phyloP scores from a whole-genome alignment of 2,888 invertebrate genomes.

The Latheticus oryzae region DNA sequence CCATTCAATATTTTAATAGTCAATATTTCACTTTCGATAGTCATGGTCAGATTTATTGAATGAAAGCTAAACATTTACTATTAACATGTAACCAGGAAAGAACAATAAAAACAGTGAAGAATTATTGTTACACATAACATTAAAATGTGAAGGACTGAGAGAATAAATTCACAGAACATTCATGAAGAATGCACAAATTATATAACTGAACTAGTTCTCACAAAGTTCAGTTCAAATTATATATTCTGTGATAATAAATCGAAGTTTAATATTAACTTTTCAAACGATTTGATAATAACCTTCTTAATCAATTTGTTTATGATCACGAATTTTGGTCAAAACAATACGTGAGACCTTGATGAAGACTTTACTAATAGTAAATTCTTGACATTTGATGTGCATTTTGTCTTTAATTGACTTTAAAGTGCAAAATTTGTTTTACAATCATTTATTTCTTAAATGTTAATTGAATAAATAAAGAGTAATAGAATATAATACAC shows the following conservation, averaged over 20 bases:
- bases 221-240: constrained; percentile 19
- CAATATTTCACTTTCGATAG: background rate
- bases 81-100: too few relatives aligned
- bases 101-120: constrained; percentile 15
- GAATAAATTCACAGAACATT: background rate
- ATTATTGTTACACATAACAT: constrained; percentile 9
- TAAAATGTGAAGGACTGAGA: constrained; percentile 29
- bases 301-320: too few relatives aligned
- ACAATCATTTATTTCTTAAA: constrained; percentile 1
- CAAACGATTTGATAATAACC: too few relatives aligned
- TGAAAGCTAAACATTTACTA: background rate
- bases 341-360: too few relatives aligned
- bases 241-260: too few relatives aligned
- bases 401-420: constrained; percentile 1
- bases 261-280: too few relatives aligned
- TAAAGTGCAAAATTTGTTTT: background rate
- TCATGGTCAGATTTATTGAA: background rate
- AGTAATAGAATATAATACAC: background rate
- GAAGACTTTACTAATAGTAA: background rate
- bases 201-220: constrained; percentile 25
- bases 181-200: constrained; percentile 19
- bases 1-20: background rate
- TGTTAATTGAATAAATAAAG: constrained; percentile 24
- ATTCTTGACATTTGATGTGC: constrained; percentile 5
- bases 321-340: too few relatives aligned